These are phyloP conservation scores for Pterophyllum scalare DNA, from an alignment of 2,113 vertebrate genomes.

Conservation along the genomic window DNA sequence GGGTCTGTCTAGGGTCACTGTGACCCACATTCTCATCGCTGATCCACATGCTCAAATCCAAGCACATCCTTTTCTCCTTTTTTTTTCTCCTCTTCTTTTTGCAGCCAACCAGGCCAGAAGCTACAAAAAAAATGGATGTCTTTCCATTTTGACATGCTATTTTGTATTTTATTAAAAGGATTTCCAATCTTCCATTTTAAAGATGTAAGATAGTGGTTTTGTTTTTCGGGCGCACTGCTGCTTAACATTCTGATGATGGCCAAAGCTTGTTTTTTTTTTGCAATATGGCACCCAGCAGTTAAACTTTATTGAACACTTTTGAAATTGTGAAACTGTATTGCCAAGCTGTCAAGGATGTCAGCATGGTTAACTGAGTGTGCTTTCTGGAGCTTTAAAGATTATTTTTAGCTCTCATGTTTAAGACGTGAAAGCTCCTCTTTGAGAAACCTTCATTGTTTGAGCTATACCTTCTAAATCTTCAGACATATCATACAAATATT, in stretches of 20 bases:
- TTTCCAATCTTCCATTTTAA: not conserved
- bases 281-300: not conserved
- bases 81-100: not conserved
- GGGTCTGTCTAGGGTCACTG: constrained; percentile 28
- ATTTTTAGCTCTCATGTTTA: not conserved
- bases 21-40: constrained; percentile 57
- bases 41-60: constrained; percentile 53
- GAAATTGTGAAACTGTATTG: not conserved
- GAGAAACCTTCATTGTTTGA: not conserved
- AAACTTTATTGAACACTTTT: not conserved
- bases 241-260: not conserved
- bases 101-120: not conserved
- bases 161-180: constrained; percentile 8
- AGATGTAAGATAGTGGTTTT: not conserved
- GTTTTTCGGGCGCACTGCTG: not conserved
- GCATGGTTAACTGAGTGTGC: not conserved
- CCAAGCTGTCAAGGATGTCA: not conserved
- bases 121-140: constrained; percentile 8
- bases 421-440: not conserved
- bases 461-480: not conserved
- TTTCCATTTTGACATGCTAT: not conserved
- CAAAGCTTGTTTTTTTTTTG: not conserved
- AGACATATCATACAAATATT: not conserved
- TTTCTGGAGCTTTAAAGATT: not conserved
- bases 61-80: not conserved